These are phyloP conservation scores for Gulo gulo DNA, from an alignment of 2,113 vertebrate genomes.

Conservation along the genomic window DNA sequence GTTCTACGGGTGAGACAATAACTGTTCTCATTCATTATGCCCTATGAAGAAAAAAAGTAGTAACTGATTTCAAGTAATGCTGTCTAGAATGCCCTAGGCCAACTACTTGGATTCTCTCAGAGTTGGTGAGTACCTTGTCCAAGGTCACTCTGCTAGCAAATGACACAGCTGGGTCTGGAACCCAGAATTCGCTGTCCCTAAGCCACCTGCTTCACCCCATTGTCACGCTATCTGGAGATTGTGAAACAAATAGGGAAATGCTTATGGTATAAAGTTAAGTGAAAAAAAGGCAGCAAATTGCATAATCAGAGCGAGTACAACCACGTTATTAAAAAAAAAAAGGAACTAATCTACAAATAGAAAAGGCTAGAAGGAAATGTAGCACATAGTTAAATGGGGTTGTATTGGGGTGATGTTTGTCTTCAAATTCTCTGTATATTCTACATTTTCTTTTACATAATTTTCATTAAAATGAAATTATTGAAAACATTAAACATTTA, in stretches of 20 bases:
- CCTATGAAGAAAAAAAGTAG: neutral
- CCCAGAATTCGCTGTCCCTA: neutral
- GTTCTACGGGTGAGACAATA: neutral
- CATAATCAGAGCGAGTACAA: neutral
- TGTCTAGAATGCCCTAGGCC: constrained; percentile 4
- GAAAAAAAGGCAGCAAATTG: neutral
- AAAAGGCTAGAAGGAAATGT: neutral
- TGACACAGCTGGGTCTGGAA: neutral
- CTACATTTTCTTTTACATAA: neutral
- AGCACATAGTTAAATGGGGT: neutral
- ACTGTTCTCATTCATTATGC: neutral
- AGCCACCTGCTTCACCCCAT: neutral
- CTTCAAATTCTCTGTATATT: neutral
- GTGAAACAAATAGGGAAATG: neutral
- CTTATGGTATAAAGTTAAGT: neutral
- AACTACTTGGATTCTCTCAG: neutral
- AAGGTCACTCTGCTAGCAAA: neutral
- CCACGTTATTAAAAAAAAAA: neutral
- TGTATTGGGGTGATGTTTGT: neutral
- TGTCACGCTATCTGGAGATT: constrained; percentile 8
- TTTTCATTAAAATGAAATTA: neutral
- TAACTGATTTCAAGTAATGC: constrained; percentile 57
- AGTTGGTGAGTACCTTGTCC: neutral
- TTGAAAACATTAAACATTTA: neutral
- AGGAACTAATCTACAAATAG: neutral